Percentiles rank a stretch among this genome's conserved stretches.
phyloP scores from a whole-genome alignment of 35 echinoderm and acorn worm genomes.

The Heliocidaris erythrogramma region DNA sequence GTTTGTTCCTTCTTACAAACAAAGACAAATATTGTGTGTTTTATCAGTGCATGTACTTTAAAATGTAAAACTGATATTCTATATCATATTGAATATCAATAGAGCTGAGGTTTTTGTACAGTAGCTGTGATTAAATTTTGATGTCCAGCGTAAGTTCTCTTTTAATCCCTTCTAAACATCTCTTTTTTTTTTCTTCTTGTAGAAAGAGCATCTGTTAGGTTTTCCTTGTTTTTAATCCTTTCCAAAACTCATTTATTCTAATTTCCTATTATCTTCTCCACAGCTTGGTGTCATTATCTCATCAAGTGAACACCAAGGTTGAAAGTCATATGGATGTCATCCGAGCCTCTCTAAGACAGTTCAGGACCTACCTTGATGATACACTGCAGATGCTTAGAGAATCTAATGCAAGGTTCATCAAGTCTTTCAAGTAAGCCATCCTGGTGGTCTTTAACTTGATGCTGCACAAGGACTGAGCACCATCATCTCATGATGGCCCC shows the following conservation, averaged over 20 bases:
- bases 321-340: slow-evolving; percentile 95
- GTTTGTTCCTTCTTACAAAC: too few relatives aligned
- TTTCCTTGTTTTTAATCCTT: slow-evolving; percentile 27
- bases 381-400: slow-evolving; percentile 95
- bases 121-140: too few relatives aligned
- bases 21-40: too few relatives aligned
- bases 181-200: neutral
- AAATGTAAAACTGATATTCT: too few relatives aligned
- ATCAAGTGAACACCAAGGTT: slow-evolving; percentile 87
- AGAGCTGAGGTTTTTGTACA: too few relatives aligned
- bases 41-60: too few relatives aligned
- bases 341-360: slow-evolving; percentile 81
- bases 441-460: too few relatives aligned
- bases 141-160: too few relatives aligned
- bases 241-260: neutral
- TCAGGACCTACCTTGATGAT: slow-evolving; percentile 93
- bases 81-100: too few relatives aligned
- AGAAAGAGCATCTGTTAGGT: neutral
- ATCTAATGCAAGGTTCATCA: slow-evolving; percentile 98
- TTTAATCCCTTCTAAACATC: neutral
- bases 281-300: slow-evolving; percentile 77
- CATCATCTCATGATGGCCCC: too few relatives aligned
- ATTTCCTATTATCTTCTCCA: neutral
- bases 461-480: too few relatives aligned
- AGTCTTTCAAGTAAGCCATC: slow-evolving; percentile 95